Evolutionary conservation across 1,140 invertebrate species (phyloP), one percentile per base, ranked within the genome.

Genomic region (Eupeodes corollae): DNA sequence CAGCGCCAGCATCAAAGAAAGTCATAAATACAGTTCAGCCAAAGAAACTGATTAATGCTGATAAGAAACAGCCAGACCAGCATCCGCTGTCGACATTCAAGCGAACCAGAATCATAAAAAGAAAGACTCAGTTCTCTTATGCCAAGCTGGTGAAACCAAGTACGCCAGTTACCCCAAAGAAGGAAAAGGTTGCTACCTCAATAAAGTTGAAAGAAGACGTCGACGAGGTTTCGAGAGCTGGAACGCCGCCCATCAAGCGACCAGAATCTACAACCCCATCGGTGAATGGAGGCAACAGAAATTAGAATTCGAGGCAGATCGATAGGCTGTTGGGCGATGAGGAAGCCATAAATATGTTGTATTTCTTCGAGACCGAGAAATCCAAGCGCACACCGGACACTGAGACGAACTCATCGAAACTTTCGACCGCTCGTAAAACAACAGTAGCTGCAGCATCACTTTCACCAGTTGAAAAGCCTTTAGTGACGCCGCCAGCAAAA

Each of bases 301-400:
- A 76, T 51, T 79, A 79, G 58, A 74, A 74, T 48, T 68, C 77
- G 30, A 75, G 76, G 38, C 86, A 90, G 72, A 75, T 89, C 38
- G 84, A 88, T 55, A 78, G 74, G 49, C 61, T 90, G 35, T 69
- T 90, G 48, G 84, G 84, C 66, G 87, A 89, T 64, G 87, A 90
- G 63, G 87, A 86, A 1, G 84, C 86, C 3, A 82, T 88, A 1
- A 88, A 88, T 66, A 83, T 90, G 75, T 70, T 90, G 13, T 86
- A 87, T 55, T 82, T 86, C 16, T 73, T 87, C 1, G 79, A 83
- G 55, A 76, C 46, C 78, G 73, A 73, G 11, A 52, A 59, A 55
- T 46, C 57, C 50, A 1, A 54, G 49, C 5, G 57, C 21, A 26
- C 21, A 42, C n/a, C 38, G 14, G 47, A 49, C 6, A 40, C 30